Percentiles rank a stretch among this genome's conserved stretches.
These are phyloP conservation scores for Rhinoderma darwinii DNA, from an alignment of 2,113 vertebrate species.

Conservation along the genomic window DNA sequence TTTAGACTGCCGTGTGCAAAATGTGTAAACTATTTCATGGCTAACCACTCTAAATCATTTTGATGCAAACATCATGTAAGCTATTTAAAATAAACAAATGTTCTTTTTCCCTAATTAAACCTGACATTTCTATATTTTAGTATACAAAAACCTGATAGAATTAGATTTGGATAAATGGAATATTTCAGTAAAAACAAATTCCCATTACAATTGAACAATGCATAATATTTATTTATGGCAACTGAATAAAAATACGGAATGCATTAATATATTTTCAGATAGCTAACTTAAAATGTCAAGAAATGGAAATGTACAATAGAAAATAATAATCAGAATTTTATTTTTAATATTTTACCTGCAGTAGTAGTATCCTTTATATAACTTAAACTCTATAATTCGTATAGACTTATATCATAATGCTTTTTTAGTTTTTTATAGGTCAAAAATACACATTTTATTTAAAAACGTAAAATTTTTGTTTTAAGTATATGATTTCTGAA, in stretches of 20 bases:
- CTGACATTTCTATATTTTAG: conserved; percentile 23
- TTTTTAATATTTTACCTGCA: neutral
- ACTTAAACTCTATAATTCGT: neutral
- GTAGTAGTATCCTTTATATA: neutral
- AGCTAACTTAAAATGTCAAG: conserved; percentile 23
- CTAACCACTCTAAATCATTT: conserved; percentile 1
- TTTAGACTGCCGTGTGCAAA: neutral
- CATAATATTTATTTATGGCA: conserved; percentile 36
- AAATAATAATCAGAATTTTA: neutral
- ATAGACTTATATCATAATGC: too few relatives aligned
- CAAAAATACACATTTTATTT: too few relatives aligned
- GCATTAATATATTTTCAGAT: neutral
- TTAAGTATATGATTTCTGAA: too few relatives aligned
- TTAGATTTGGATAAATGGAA: conserved; percentile 30
- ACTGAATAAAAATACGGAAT: neutral
- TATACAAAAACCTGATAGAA: neutral
- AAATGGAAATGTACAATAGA: neutral
- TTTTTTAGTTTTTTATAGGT: too few relatives aligned
- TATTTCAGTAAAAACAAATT: neutral
- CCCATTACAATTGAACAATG: conserved; percentile 19
- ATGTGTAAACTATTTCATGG: neutral
- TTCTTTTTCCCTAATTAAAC: conserved; percentile 2
- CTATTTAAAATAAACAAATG: conserved; percentile 25
- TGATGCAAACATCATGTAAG: conserved; percentile 5
- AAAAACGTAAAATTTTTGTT: too few relatives aligned